Percentiles rank a stretch among this genome's conserved stretches.
Evolutionary conservation across 1,140 invertebrate genomes (phyloP).

Genomic region (Popillia japonica): DNA sequence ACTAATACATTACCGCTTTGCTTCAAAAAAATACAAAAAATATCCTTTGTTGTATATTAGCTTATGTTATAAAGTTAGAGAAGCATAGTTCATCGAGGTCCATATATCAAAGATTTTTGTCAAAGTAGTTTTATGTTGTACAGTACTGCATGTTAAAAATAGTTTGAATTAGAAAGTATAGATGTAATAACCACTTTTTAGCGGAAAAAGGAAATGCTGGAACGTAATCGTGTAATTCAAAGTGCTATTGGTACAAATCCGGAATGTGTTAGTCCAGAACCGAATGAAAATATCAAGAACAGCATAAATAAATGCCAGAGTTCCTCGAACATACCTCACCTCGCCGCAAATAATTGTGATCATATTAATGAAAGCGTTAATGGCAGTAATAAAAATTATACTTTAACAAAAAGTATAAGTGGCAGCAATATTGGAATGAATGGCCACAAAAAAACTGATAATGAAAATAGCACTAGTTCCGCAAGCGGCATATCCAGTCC

Average conservation of each 20-base stretch:
- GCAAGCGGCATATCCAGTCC: slow-evolving; percentile 65
- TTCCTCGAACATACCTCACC: slow-evolving; percentile 53
- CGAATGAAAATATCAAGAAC: slow-evolving; percentile 55
- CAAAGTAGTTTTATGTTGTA: too few relatives aligned
- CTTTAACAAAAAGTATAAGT: slow-evolving; percentile 55
- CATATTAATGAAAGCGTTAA: slow-evolving; percentile 37
- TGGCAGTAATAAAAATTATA: slow-evolving; percentile 47
- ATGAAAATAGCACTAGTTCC: slow-evolving; percentile 61
- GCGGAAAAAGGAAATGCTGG: slow-evolving; percentile 65
- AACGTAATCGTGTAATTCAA: slow-evolving; percentile 63
- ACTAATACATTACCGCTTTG: too few relatives aligned
- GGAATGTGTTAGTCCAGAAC: slow-evolving; percentile 62
- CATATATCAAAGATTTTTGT: too few relatives aligned
- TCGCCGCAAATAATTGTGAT: slow-evolving; percentile 45
- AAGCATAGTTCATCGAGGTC: too few relatives aligned
- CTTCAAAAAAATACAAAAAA: not conserved
- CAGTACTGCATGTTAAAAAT: too few relatives aligned
- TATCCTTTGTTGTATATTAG: not conserved
- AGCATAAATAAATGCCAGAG: slow-evolving; percentile 61
- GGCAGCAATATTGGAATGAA: slow-evolving; percentile 57
- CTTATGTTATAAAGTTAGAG: too few relatives aligned
- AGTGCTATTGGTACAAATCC: slow-evolving; percentile 58
- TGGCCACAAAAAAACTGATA: slow-evolving; percentile 56
- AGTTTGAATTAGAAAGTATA: too few relatives aligned
- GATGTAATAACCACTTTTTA: slow-evolving; percentile 47